A percentile compares a stretch with the other conserved stretches of the same genome.
These are phyloP conservation scores for Bucco capensis DNA, from an alignment of 2,113 vertebrate species.

Conservation along the genomic window DNA sequence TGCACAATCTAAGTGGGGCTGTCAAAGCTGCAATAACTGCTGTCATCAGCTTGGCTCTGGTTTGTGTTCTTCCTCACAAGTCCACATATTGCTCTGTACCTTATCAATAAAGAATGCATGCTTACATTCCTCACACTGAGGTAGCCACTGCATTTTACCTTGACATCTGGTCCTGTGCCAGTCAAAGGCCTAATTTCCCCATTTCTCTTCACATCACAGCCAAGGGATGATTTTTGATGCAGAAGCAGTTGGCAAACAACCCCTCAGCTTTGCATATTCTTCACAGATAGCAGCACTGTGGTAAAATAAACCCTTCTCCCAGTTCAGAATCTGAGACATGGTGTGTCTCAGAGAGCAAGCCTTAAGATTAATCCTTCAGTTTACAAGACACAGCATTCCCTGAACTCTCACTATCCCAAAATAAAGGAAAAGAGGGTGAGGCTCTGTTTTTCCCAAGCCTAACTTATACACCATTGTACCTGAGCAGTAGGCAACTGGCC, in stretches of 20 bases:
- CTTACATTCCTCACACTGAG: neutral
- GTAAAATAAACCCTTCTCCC: neutral
- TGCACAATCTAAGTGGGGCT: slow-evolving; percentile 17
- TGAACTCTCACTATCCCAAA: neutral
- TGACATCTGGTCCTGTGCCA: neutral
- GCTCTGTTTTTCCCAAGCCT: neutral
- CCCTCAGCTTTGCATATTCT: neutral
- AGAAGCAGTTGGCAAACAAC: neutral
- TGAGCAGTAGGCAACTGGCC: neutral
- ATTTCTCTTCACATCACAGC: neutral
- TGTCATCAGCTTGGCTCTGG: slow-evolving; percentile 61
- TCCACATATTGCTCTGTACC: neutral
- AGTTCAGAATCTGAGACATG: neutral
- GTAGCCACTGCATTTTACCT: neutral
- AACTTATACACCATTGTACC: fast-evolving
- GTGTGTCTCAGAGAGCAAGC: neutral
- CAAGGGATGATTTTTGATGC: neutral
- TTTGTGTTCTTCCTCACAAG: slow-evolving; percentile 14
- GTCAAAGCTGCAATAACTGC: slow-evolving; percentile 38
- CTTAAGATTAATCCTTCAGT: neutral
- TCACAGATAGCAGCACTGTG: neutral
- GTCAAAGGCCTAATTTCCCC: neutral
- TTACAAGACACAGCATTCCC: neutral
- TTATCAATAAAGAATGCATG: neutral
- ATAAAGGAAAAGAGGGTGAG: neutral